Base-by-base conservation (phyloP, 2,797 vertebrate genomes). In the Myotis findleyi region DNA sequence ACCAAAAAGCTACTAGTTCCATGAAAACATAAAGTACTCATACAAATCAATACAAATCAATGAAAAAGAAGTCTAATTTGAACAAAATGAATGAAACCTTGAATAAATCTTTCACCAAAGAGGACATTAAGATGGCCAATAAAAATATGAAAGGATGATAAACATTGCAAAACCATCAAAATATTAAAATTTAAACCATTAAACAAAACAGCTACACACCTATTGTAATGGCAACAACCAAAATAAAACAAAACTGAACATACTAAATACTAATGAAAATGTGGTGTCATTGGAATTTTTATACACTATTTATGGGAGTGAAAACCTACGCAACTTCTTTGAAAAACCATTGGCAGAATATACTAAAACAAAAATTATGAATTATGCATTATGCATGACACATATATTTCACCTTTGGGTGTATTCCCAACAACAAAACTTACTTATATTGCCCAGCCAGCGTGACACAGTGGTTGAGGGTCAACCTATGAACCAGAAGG, bases 101-200 rank as follows among this genome's bases (percentile, higher is more conserved):
- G 23, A 89, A 87, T 91, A 68, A 38, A 77, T 36, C 21, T 47
- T 79, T 81, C 41, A 89, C 36, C 11, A 69, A 77, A 92, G 10
- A 85, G 3, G 4, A 30, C 72, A 87, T 79, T 51, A 44, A 49
- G 85, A 85, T 71, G 9, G 9, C 30, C 53, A 57, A 75, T 33
- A 44, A 80, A 86, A 62, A 76, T 82, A 59, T 66, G 27, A 64
- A 87, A 87, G 33, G 10, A 53, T 84, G 27, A 91, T 87, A 75
- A 95, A 76, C 38, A 81, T 71, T 76, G 51, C 47, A 85, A 79
- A 89, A 16, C 5, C 6, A 72, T n/a, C 55, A 88, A 64, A 16
- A 44, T 81, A 71, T 91, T 93, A 76, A 87, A 87, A 69, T 59
- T 89, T 89, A 91, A 94, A 64, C 16, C 66, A 77, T 47, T 81